Conservation (phyloP, 2,888 invertebrate genomes). For the Agriopis marginaria region DNA sequence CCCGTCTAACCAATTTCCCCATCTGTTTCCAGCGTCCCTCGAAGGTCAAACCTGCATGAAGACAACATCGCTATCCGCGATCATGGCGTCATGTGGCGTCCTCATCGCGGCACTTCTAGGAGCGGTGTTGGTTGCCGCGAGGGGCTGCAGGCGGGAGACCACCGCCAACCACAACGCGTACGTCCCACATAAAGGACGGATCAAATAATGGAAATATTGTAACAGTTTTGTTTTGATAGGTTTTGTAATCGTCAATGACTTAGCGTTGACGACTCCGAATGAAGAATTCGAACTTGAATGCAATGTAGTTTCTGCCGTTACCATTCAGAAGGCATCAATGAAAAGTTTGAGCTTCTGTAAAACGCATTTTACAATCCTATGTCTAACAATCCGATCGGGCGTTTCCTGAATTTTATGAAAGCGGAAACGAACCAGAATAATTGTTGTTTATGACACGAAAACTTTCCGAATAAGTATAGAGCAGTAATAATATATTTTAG, state of each 20-base stretch:
- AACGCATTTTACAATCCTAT: too few species aligned
- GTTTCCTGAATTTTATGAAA: too few species aligned
- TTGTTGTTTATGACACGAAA: too few species aligned
- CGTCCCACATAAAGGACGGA: constrained; percentile 11
- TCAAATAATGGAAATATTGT: not conserved
- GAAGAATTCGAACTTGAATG: too few species aligned
- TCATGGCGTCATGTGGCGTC: constrained; percentile 89
- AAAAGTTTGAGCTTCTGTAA: too few species aligned
- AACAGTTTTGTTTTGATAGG: not conserved
- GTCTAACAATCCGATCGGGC: too few species aligned
- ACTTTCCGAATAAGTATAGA: too few species aligned
- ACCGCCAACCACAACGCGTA: constrained; percentile 34
- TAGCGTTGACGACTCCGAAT: not conserved
- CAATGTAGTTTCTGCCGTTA: too few species aligned
- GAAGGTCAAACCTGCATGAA: constrained; percentile 88
- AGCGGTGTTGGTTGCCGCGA: constrained; percentile 91
- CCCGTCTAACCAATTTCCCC: not conserved
- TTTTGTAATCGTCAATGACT: not conserved
- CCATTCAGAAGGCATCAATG: too few species aligned
- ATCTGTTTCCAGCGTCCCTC: constrained; percentile 56
- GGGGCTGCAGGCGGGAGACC: constrained; percentile 88
- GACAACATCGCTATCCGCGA: constrained; percentile 88
- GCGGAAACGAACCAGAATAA: too few species aligned
- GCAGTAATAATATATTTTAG: too few species aligned
- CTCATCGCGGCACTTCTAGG: constrained; percentile 90